A percentile compares a stretch with the other conserved stretches of the same genome.
These are phyloP conservation scores for Scaptodrosophila latifasciaeformis DNA, from an alignment of 2,888 invertebrate genomes.

Conservation along the genomic window DNA sequence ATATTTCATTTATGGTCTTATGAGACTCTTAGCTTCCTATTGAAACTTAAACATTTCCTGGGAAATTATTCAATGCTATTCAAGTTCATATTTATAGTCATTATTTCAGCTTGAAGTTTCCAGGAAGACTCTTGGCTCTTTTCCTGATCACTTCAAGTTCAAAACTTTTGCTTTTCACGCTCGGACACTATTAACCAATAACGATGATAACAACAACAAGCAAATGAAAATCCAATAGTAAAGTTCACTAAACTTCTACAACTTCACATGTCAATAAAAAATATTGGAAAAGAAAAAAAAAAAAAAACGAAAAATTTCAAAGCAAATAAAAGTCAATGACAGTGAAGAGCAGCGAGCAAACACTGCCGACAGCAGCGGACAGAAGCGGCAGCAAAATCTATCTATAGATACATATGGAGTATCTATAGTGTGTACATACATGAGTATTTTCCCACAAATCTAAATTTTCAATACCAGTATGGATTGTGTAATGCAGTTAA, in stretches of 20 bases:
- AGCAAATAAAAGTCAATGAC: slow-evolving; percentile 65
- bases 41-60: no score
- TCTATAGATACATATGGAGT: no score
- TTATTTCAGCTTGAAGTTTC: no score
- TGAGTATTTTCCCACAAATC: slow-evolving; percentile 62
- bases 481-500: slow-evolving; percentile 66
- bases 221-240: slow-evolving; percentile 40
- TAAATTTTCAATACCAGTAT: slow-evolving; percentile 49
- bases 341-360: slow-evolving; percentile 16
- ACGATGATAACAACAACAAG: slow-evolving; percentile 9
- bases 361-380: slow-evolving; percentile 5
- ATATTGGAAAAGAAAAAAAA: no score
- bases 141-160: no score
- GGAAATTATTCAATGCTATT: no score
- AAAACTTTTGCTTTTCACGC: slow-evolving; percentile 59
- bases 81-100: no score
- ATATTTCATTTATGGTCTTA: no score
- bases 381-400: no score
- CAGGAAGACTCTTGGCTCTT: no score
- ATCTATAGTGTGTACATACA: neutral
- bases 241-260: slow-evolving; percentile 63
- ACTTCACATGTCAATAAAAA: slow-evolving; percentile 65
- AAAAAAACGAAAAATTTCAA: slow-evolving; percentile 66
- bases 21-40: no score
- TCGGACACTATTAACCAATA: slow-evolving; percentile 14